phyloP scores from a whole-genome alignment of 1,140 invertebrate genomes.

The Geopemphigus sp. region DNA sequence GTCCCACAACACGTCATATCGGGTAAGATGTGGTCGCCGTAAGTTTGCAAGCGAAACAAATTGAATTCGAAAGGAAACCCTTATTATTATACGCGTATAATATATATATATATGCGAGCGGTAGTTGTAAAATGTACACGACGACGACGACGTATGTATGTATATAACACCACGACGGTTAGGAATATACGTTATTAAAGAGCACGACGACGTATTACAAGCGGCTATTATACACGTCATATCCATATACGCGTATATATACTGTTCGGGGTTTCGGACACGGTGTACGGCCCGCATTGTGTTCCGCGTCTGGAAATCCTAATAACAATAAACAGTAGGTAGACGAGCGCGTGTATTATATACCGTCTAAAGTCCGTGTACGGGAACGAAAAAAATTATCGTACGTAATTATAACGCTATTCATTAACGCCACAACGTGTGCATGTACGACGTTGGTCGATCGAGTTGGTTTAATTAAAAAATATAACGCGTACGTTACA shows the following conservation, averaged over 20 bases:
- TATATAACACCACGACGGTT: too few relatives aligned
- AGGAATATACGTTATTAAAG: neutral
- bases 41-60: too few relatives aligned
- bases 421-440: neutral
- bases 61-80: too few relatives aligned
- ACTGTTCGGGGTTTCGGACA: neutral
- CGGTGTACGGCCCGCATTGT: conserved; percentile 8
- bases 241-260: neutral
- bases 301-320: conserved; percentile 14
- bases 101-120: too few relatives aligned
- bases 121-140: neutral
- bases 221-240: neutral
- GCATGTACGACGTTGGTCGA: conserved; percentile 1
- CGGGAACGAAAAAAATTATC: neutral
- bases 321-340: conserved; percentile 26
- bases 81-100: too few relatives aligned
- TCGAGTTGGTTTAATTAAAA: conserved; percentile 41
- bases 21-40: too few relatives aligned
- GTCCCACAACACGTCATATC: too few relatives aligned
- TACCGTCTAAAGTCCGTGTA: neutral
- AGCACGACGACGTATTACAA: neutral
- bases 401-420: conserved; percentile 26
- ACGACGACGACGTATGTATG: neutral
- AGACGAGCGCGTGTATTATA: conserved; percentile 2
- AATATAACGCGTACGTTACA: neutral